A percentile compares a stretch with the other conserved stretches of the same genome.
Conservation (phyloP, 2,113 vertebrate genomes). For the Corydoras sp. region DNA sequence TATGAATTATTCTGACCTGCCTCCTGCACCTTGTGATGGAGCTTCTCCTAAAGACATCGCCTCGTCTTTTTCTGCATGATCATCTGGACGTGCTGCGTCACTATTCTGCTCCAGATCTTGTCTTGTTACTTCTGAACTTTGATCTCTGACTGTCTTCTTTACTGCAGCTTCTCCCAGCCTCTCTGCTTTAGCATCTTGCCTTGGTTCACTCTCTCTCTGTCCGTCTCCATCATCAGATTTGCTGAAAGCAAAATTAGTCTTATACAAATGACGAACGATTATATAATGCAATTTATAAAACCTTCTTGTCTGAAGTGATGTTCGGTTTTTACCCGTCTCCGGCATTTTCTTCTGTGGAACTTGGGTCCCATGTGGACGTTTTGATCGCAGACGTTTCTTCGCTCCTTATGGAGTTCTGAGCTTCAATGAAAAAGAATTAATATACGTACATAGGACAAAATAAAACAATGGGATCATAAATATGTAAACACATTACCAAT, state of each 20-base stretch:
- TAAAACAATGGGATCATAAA: no score
- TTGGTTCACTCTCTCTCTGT: no score
- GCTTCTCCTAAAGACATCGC: slow-evolving; percentile 3
- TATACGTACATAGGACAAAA: not conserved
- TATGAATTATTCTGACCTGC: slow-evolving; percentile 18
- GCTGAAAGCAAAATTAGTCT: no score
- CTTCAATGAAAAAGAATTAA: slow-evolving; percentile 1
- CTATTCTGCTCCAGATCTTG: not conserved
- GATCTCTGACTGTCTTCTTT: no score
- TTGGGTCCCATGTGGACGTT: slow-evolving; percentile 2
- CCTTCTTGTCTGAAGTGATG: not conserved
- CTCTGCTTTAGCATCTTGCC: no score
- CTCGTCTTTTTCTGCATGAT: not conserved
- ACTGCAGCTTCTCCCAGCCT: no score
- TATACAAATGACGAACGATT: no score
- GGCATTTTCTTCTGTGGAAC: not conserved
- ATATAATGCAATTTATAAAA: no score
- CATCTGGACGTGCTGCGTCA: not conserved
- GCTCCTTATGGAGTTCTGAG: slow-evolving; percentile 14
- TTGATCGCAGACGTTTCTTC: slow-evolving; percentile 5
- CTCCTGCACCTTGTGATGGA: not conserved
- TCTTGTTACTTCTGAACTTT: no score
- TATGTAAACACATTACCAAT: no score
- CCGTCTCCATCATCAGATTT: no score
- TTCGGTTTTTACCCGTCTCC: slow-evolving; percentile 22